These are phyloP conservation scores for Odobenus rosmarus DNA, from an alignment of 2,113 vertebrate species.

Conservation along the genomic window DNA sequence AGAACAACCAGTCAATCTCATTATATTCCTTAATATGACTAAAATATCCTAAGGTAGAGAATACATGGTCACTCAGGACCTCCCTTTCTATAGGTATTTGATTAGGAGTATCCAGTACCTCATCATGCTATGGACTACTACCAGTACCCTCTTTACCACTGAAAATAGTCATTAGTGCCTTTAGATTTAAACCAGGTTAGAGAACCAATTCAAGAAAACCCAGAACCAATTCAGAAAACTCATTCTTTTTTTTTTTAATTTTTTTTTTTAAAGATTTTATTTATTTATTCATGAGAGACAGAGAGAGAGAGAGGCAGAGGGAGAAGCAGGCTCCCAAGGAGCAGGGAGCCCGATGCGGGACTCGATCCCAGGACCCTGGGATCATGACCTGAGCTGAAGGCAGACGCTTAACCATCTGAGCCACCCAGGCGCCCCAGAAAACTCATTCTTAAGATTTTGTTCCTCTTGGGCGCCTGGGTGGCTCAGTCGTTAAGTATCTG, in stretches of 20 bases:
- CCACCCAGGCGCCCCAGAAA: no score
- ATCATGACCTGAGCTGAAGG: no score
- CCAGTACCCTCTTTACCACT: neutral
- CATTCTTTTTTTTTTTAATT: no score
- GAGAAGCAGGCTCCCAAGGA: no score
- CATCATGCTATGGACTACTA: neutral
- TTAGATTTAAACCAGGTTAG: neutral
- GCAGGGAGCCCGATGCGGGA: no score
- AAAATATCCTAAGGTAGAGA: neutral
- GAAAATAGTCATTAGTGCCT: neutral
- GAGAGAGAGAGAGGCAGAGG: no score
- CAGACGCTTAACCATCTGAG: no score
- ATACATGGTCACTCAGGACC: neutral
- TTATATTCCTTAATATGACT: neutral
- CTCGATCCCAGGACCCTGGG: no score
- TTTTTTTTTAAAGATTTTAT: no score
- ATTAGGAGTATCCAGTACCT: neutral
- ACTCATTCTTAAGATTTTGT: neutral
- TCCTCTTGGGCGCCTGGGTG: no score
- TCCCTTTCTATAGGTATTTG: neutral
- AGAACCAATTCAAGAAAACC: neutral
- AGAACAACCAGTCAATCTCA: neutral
- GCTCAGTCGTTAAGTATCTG: no score
- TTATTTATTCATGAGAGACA: no score
- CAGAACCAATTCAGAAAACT: neutral